Conservation (phyloP, 1,140 invertebrate species). For the Parapsyche elsis region DNA sequence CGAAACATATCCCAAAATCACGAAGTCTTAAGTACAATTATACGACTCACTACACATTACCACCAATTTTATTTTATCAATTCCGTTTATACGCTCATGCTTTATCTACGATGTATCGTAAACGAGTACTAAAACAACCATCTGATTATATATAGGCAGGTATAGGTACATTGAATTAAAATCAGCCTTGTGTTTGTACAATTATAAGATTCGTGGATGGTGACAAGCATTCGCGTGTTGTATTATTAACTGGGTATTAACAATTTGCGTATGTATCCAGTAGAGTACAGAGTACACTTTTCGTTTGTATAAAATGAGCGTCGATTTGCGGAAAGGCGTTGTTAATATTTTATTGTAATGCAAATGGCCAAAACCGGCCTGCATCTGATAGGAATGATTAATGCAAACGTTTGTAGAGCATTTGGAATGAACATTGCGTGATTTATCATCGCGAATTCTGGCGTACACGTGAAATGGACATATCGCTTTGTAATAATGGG, state of each 20-base stretch:
- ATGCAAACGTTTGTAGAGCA: slow-evolving; percentile 41
- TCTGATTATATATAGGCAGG: too few species aligned
- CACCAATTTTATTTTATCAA: not conserved
- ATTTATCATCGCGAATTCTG: slow-evolving; percentile 43
- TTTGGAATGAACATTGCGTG: slow-evolving; percentile 28
- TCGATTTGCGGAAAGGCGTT: not conserved
- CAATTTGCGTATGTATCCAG: too few species aligned
- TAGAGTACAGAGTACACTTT: too few species aligned
- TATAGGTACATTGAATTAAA: too few species aligned
- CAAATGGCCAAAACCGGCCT: slow-evolving; percentile 37
- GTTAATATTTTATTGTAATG: slow-evolving; percentile 38
- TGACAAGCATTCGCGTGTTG: too few species aligned
- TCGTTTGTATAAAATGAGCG: too few species aligned
- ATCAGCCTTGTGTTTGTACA: too few species aligned
- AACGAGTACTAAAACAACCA: too few species aligned
- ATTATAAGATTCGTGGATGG: too few species aligned
- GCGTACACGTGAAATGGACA: slow-evolving; percentile 35
- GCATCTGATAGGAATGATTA: slow-evolving; percentile 46
- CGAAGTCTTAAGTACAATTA: slow-evolving; percentile 16
- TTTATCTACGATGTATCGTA: too few species aligned
- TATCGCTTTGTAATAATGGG: slow-evolving; percentile 46
- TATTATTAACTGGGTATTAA: too few species aligned
- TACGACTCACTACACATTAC: not conserved
- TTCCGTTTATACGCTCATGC: not conserved
- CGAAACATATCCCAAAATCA: not conserved